Conservation (phyloP, 2,888 invertebrate species). For the Hartigia nigra region DNA sequence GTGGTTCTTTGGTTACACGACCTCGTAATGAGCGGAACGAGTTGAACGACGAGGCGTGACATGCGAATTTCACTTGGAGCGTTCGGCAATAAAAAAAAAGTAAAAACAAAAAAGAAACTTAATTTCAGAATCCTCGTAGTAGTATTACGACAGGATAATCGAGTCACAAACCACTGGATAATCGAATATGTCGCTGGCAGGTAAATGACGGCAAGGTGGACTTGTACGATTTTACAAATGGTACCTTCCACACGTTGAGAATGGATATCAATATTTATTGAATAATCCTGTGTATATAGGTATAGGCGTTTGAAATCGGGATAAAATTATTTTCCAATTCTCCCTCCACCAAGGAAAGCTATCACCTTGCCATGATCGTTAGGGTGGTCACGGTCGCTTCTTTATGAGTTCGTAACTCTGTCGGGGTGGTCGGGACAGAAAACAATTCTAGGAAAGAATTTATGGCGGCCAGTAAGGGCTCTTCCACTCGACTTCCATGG, state of each 20-base stretch:
- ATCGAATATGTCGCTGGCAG: not conserved
- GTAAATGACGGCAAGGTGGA: not conserved
- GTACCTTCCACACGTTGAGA: no score
- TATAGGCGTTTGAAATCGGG: not conserved
- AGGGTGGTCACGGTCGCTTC: slow-evolving; percentile 29
- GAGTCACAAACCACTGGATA: no score
- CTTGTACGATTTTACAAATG: not conserved
- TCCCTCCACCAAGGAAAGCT: not conserved
- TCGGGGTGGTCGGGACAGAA: slow-evolving; percentile 19
- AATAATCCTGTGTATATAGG: not conserved
- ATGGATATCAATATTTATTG: not conserved
- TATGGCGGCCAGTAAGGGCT: slow-evolving; percentile 20
- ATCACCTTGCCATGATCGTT: slow-evolving; percentile 29
- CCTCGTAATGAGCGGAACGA: not conserved
- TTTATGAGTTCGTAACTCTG: slow-evolving; percentile 37
- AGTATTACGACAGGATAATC: not conserved
- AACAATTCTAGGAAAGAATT: slow-evolving; percentile 25
- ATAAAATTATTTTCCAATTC: not conserved
- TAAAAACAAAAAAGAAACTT: not conserved
- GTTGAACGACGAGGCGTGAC: not conserved
- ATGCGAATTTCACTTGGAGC: not conserved
- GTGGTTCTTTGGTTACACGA: not conserved
- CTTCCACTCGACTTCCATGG: not conserved
- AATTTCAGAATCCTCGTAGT: not conserved
- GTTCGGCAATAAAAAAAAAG: not conserved